Evolutionary conservation across 2,113 vertebrate species (phyloP).

Genomic region (Ammospiza caudacuta): DNA sequence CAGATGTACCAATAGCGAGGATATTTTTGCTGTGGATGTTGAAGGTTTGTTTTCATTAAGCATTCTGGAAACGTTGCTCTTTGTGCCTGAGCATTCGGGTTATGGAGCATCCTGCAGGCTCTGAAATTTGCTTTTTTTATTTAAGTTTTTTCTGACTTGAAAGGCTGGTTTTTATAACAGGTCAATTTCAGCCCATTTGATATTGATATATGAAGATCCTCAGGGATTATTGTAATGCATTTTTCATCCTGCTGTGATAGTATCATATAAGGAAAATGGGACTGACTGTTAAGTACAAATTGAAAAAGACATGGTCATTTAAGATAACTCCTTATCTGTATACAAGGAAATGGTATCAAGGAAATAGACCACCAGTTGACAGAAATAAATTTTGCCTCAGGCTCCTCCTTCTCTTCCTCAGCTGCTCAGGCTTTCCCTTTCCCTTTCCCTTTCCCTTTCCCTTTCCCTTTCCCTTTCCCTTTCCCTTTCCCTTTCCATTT

Average conservation of each 20-base stretch:
- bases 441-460: neutral
- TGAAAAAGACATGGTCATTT: constrained; percentile 96
- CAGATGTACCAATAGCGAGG: neutral
- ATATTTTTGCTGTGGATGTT: neutral
- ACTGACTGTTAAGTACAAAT: constrained; percentile 89
- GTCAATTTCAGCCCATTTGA: constrained; percentile 84
- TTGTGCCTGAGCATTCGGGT: neutral
- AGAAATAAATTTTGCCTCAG: constrained; percentile 87
- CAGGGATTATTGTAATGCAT: constrained; percentile 83
- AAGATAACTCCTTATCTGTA: constrained; percentile 96
- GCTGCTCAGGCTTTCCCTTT: neutral
- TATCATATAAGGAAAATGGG: constrained; percentile 82
- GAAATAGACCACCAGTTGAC: constrained; percentile 86
- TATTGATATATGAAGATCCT: constrained; percentile 86
- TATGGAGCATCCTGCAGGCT: neutral
- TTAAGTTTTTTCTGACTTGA: constrained; percentile 65
- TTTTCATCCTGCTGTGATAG: constrained; percentile 82
- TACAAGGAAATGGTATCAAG: constrained; percentile 85
- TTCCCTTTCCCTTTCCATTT: neutral
- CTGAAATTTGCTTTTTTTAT: constrained; percentile 69
- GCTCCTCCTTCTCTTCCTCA: constrained; percentile 70
- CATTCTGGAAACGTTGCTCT: constrained; percentile 1
- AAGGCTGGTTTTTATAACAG: constrained; percentile 79
- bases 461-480: neutral
- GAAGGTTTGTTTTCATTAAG: constrained; percentile 45